Evolutionary conservation across 2,797 vertebrate species (phyloP), one percentile per base, ranked within the genome.

Genomic region (Melanotaenia parkinsoni): DNA sequence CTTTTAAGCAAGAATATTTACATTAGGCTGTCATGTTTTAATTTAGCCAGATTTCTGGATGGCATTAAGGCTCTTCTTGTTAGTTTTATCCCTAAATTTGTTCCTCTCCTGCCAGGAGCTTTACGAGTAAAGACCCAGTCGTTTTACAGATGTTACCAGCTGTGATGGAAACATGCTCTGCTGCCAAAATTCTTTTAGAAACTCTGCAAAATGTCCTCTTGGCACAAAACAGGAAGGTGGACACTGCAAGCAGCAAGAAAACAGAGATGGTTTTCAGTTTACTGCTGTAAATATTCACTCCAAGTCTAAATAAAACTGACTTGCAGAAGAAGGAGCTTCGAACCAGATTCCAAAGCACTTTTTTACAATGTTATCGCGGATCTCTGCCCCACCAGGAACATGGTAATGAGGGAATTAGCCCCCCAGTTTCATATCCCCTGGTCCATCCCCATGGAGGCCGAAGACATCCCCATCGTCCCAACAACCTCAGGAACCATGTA

Each of bases 401-500:
- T 99, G 93, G 96, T 99, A 38, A 99, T 99, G 98, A 95, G 98
- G 73, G 98, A 99, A 81, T 93, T 99, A 69, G 98, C 97, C 65
- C 98, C 98, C 5, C 97, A 98, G 91, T 96, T 99, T 79, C 97
- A 99, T 85, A 98, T 99, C 77, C 98, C 98, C 26, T 99, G 98
- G 98, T 99, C 98, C 70, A 97, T 99, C 73, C 97, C 98, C 65
- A 96, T 96, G 65, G 98, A 99, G 77, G 97, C 98, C 45, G 98
- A 99, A 91, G 98, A 99, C 89, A 99, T 99, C 88, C 98, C 98
- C 71, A 99, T 99, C 1, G 98, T 99, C 68, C 98, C 98, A 58
- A 99, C 98, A 56, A 99, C 98, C 76, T 99, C 98, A 63, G 98
- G 98, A 91, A 99, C 97, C 75, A 99, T 98, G 97, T 98, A 85